A percentile compares a stretch with the other conserved stretches of the same genome.
phyloP scores from a whole-genome alignment of 1,140 invertebrate species.

The Lethocerus indicus region DNA sequence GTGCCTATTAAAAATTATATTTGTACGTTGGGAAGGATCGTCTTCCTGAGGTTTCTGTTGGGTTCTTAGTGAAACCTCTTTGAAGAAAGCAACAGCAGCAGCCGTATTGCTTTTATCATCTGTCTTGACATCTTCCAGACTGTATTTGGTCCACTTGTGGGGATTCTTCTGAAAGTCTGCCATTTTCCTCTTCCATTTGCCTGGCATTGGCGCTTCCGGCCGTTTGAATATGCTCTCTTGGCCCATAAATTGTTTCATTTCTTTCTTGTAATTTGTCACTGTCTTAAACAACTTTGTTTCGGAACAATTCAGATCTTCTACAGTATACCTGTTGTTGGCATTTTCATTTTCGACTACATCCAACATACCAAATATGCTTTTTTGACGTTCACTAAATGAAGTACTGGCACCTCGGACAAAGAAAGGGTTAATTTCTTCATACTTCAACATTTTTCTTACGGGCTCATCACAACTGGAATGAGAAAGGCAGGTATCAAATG shows the following conservation, averaged over 20 bases:
- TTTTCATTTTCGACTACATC: background rate
- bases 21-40: slow-evolving; percentile 12
- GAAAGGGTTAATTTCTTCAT: too few relatives aligned
- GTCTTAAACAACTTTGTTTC: background rate
- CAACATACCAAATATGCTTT: slow-evolving; percentile 6
- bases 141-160: slow-evolving; percentile 57
- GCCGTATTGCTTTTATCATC: slow-evolving; percentile 50
- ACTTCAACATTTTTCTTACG: too few relatives aligned
- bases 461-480: too few relatives aligned
- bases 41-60: slow-evolving; percentile 21
- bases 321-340: background rate
- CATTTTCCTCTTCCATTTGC: slow-evolving; percentile 23
- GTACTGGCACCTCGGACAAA: slow-evolving; percentile 5
- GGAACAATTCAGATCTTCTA: background rate
- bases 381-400: slow-evolving; percentile 5
- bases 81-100: slow-evolving; percentile 48
- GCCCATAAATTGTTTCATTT: slow-evolving; percentile 40
- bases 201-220: slow-evolving; percentile 34
- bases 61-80: slow-evolving; percentile 38
- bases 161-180: slow-evolving; percentile 56
- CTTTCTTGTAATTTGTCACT: slow-evolving; percentile 9
- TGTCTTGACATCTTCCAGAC: slow-evolving; percentile 50
- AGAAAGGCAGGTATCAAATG: too few relatives aligned
- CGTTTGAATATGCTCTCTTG: slow-evolving; percentile 59
- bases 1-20: slow-evolving; percentile 10